phyloP scores from a whole-genome alignment of 2,888 invertebrate species.

The Phania funesta region DNA sequence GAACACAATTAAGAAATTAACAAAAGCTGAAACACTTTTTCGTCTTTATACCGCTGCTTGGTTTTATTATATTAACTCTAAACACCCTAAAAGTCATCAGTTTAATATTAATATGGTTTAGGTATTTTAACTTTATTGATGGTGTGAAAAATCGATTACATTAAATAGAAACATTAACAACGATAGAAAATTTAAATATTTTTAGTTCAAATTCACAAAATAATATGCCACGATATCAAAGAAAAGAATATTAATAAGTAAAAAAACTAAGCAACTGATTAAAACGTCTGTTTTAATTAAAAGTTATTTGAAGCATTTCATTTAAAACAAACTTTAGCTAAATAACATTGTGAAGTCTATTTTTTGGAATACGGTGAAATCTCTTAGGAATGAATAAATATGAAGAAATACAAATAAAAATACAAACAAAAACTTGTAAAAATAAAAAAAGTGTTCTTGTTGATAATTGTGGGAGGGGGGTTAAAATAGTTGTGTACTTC shows the following conservation, averaged over 20 bases:
- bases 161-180: conserved; percentile 17
- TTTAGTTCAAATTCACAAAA: conserved; percentile 17
- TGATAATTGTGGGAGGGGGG: too few relatives aligned
- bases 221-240: conserved; percentile 12
- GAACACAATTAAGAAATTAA: background rate
- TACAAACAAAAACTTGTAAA: too few relatives aligned
- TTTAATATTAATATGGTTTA: too few relatives aligned
- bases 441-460: too few relatives aligned
- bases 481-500: too few relatives aligned
- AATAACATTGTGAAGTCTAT: conserved; percentile 14
- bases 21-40: background rate
- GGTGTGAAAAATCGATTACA: conserved; percentile 24
- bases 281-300: conserved; percentile 3
- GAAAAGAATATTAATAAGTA: background rate
- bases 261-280: background rate
- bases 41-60: background rate
- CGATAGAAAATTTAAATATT: background rate
- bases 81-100: too few relatives aligned
- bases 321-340: background rate
- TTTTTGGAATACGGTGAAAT: conserved; percentile 14
- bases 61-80: background rate
- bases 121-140: background rate
- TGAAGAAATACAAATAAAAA: too few relatives aligned
- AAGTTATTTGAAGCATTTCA: background rate
- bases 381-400: background rate